Percentiles rank a stretch among this genome's conserved stretches.
Evolutionary conservation across 2,888 invertebrate genomes (phyloP).

Genomic region (Ernsta delagoae): DNA sequence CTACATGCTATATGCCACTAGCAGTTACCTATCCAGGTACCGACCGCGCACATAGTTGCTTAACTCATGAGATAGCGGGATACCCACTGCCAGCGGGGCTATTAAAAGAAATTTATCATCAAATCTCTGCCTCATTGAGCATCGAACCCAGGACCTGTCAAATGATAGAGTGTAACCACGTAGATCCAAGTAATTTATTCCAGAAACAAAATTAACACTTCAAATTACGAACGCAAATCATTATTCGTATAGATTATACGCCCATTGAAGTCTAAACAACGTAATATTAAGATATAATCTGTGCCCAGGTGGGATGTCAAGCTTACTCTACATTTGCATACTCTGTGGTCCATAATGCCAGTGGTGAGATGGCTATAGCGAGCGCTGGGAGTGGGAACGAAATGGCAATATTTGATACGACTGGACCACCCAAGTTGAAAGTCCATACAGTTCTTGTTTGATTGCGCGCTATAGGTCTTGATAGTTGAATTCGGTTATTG

Average conservation of each 20-base stretch:
- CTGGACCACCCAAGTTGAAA: conserved; percentile 33
- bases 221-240: conserved; percentile 8
- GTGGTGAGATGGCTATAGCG: conserved; percentile 1
- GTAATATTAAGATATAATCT: conserved; percentile 31
- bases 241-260: conserved; percentile 8
- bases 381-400: neutral
- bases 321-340: conserved; percentile 28
- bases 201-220: conserved; percentile 12
- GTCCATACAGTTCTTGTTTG: conserved; percentile 29
- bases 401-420: neutral
- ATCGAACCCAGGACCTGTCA: too few species aligned
- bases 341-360: conserved; percentile 10
- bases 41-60: too few species aligned
- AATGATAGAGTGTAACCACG: too few species aligned
- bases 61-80: too few species aligned
- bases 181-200: too few species aligned
- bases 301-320: conserved; percentile 14
- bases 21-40: too few species aligned
- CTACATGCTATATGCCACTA: too few species aligned
- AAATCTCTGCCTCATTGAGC: too few species aligned
- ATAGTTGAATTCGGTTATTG: conserved; percentile 30
- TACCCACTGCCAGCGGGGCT: too few species aligned
- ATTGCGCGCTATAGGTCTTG: conserved; percentile 30
- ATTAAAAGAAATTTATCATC: too few species aligned
- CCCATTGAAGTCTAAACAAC: conserved; percentile 30